Base-by-base conservation (phyloP, 1,140 invertebrate genomes). In the Thaumetopoea pityocampa region DNA sequence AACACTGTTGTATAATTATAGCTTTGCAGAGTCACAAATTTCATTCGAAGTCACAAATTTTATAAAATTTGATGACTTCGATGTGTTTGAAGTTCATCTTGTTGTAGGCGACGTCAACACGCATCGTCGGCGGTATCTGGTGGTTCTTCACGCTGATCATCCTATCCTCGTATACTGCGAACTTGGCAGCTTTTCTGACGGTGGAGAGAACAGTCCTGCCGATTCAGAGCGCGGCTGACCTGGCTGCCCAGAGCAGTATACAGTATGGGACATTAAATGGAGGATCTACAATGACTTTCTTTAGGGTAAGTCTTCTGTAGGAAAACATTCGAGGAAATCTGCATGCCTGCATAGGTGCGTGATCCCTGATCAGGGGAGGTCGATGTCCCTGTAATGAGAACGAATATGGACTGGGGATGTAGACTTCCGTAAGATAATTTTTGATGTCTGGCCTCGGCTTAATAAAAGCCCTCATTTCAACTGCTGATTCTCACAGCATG, bases 121-220 rank as follows among this genome's bases (percentile, higher is more conserved):
- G 96, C 44, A 95, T 98, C 58, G 94, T 98, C 6, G 95, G 96
- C 5, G 94, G 94, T 3, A 98, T 98, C 48, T 99, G 98, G 98
- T 99, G 97, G 96, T 98, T 99, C 83, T 99, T 99, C 85, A 99
- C 97, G 0, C 88, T 99, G 8, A 99, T 99, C 67, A 98, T 99
- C 67, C 96, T 99, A 43, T 98, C 96, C 0, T 82, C 78, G 15
- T 82, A 82, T 37, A 99, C 98, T 1, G 98, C 98, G 5, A 99
- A 99, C 86, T 85, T 99, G 48, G 93, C 93, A 0, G 98, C 98
- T 1, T 99, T 99, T 79, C 88, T 99, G 6, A 99, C 98, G 0
- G 97, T 99, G 4, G 97, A 98, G 83, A 87, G 96, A 33, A 98
- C 97, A 90, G 97, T 97, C 38, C 95, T 97, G 6, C 98, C 98